Evolutionary conservation across 2,888 invertebrate species (phyloP), one percentile per base, ranked within the genome.

Genomic region (Labia minor): DNA sequence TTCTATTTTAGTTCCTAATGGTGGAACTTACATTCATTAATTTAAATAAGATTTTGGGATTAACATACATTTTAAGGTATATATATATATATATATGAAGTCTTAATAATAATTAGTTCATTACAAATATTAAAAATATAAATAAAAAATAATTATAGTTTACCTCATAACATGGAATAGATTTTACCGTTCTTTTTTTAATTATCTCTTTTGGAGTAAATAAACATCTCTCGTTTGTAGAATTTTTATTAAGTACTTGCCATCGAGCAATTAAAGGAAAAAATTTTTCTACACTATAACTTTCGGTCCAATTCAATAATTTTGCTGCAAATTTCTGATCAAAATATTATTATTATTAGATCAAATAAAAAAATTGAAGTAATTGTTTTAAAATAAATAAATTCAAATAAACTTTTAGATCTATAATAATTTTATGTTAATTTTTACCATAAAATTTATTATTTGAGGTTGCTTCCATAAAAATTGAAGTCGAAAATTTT

Each of bases 211-310:
- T 75, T 0, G 85, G 83, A 63, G 75, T 11, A 21, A 62, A 37
- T 11, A 66, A 63, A 68, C 70, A 21, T 19, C 62, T 21, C 67
- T 8, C 72, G 72, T 37, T 69, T 63, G 16, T 72, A 70, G 0
- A 67, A 26, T 1, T 73, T 70, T 33, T 72, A 77, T 83, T 80
- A 69, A 82, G 75, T 21, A 88, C 77, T 73, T 90, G 89, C 90
- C 90, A 91, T 71, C 90, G 83, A 0, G 89, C 89, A 19, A 88
- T 75, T 62, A 92, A 75, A 0, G 90, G 89, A 67, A 91, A 79
- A 71, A 90, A 85, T 76, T 91, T 92, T 73, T 87, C 86, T 70
- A 90, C 86, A 49, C 87, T 83, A 75, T 92, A 91, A 26, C 85
- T 81, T 73, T 87, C 85, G 1, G 86, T 82, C 92, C 92, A 92